Evolutionary conservation across 2,888 invertebrate species (phyloP), one percentile per base, ranked within the genome.

Genomic region (Tanypteryx hageni): DNA sequence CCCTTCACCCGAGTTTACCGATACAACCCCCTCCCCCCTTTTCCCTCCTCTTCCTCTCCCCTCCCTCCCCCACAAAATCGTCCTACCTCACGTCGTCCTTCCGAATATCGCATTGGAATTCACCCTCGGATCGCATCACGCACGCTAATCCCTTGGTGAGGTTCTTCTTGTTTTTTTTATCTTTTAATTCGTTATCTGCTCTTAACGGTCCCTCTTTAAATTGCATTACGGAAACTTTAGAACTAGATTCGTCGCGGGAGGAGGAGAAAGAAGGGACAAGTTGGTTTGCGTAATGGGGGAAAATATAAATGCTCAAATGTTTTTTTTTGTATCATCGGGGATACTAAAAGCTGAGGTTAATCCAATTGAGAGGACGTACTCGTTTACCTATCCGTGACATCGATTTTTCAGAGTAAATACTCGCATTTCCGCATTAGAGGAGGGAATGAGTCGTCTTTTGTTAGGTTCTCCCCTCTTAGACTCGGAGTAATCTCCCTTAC

Each of bases 121-220:
- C 94, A 94, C 95, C 94, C 94, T 95, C 95, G 94, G 94, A 94
- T 95, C 95, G 95, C 95, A 95, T 95, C 76, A 76, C 76, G 76
- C 22, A 76, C 76, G 10, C 10, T 27, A 22, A 68, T 68, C 68
- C 68, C 68, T 76, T 44, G 44, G 3, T 5, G 44, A 44, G 44
- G 44, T 44, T 44, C 44, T 44, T 44, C 3, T 44, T 44, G 1
- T 76, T 22, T 76, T 27, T 27, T 22, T 27, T 27, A 27, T 76
- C 76, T 76, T 27, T 76, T 76, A 76, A 76, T 76, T 76, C 76
- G 76, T 10, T n/a, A 76, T 76, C 27, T 76, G 76, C 76, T 44
- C 76, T 76, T 76, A 76, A 76, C 22, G 76, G 76, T 76, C 76
- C 22, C 76, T 10, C 9, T 76, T 44, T 27, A 76, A 76, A 76